Percentiles rank a stretch among this genome's conserved stretches.
These are phyloP conservation scores for Caenorhabditis macrosperma DNA, from an alignment of 2,888 invertebrate species.

Conservation along the genomic window DNA sequence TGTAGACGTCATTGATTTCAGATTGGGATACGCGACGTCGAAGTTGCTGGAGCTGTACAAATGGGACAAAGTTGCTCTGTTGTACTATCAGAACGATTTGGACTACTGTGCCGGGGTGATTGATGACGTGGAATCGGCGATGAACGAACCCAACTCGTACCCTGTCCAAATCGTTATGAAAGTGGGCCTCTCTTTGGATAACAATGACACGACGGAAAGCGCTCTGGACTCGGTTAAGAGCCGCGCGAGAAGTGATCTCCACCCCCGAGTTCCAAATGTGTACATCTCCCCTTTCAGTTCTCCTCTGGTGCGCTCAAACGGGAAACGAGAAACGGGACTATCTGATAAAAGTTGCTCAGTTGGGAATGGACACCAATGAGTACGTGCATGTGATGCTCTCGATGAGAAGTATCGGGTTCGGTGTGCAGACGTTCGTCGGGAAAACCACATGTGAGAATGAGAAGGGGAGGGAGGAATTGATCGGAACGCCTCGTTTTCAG, in stretches of 20 bases:
- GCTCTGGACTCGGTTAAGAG: slow-evolving; percentile 6
- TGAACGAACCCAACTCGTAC: slow-evolving; percentile 19
- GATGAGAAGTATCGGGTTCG: slow-evolving; percentile 40
- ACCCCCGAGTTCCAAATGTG: no score
- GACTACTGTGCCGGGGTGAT: slow-evolving; percentile 54
- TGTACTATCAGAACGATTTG: slow-evolving; percentile 39
- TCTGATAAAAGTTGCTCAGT: slow-evolving; percentile 14
- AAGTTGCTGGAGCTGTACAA: slow-evolving; percentile 48
- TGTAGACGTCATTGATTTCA: no score
- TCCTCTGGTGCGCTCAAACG: slow-evolving; percentile 39
- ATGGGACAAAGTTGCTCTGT: slow-evolving; percentile 50
- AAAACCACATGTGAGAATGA: slow-evolving; percentile 31
- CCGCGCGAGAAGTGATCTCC: slow-evolving; percentile 40
- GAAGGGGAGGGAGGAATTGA: no score
- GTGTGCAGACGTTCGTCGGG: slow-evolving; percentile 35
- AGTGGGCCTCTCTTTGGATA: not conserved
- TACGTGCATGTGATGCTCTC: slow-evolving; percentile 46
- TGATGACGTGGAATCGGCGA: slow-evolving; percentile 46
- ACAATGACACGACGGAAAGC: not conserved
- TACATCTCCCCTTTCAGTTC: slow-evolving; percentile 31
- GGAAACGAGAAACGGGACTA: slow-evolving; percentile 40
- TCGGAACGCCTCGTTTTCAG: slow-evolving; percentile 1
- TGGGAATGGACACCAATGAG: slow-evolving; percentile 3
- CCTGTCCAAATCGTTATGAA: slow-evolving; percentile 35
- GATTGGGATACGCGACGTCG: slow-evolving; percentile 48